Evolutionary conservation across 2,797 vertebrate genomes (phyloP), one percentile per base, ranked within the genome.

Genomic region (Sebastes steindachneri): DNA sequence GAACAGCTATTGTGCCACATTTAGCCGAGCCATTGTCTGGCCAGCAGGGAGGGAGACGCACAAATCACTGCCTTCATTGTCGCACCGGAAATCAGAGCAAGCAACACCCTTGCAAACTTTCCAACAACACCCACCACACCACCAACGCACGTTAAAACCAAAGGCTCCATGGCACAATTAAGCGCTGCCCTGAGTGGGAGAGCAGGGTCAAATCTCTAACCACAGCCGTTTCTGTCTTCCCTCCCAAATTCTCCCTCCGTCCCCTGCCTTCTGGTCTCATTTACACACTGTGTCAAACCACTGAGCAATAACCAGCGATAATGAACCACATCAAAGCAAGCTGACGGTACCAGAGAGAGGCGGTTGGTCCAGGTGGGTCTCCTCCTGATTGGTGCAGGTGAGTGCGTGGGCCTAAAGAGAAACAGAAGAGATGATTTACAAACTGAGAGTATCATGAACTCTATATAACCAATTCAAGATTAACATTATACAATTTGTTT

Each of bases 321-420:
- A 5, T 11, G 9, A 73, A 67, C 5, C 25, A 37, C 7, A 60
- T 68, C 3, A 70, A 62, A 77, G 26, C 65, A 26, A 60, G 65
- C 25, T 45, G 82, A 74, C 11, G 5, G 62, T 95, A 95, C 92
- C 89, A 90, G 87, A 84, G 95, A 7, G 91, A 97, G 97, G 93
- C 97, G 94, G 71, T 97, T 96, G 88, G 96, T 97, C 97, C 97
- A 98, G 48, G 98, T 98, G 75, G 97, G 96, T 29, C 96, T 96
- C 69, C 98, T 97, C 86, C 98, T 95, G 79, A 98, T 97, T 6
- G 97, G 97, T 10, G 97, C 97, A 80, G 98, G 98, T 86, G 98
- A 99, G 89, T 95, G 97, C 76, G 97, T 96, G 23, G 97, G 97
- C 86, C 98, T 99, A 3, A n/a, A 65, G 62, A 69, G 45, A 83